These are phyloP conservation scores for Ophioninae sp. DNA, from an alignment of 2,888 invertebrate genomes.

Conservation along the genomic window DNA sequence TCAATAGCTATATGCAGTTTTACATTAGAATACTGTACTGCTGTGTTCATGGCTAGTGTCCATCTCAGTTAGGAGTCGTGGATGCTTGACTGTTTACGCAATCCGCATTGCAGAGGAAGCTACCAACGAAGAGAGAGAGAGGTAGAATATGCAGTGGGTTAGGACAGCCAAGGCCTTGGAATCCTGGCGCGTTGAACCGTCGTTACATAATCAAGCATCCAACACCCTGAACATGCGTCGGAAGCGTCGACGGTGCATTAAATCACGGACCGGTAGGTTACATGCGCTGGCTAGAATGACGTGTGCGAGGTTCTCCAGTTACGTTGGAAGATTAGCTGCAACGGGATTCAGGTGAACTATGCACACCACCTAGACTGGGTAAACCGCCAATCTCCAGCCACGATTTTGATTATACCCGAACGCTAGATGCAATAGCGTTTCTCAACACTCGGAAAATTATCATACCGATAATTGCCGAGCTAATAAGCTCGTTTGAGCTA, in stretches of 20 bases:
- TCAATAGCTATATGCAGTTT: background rate
- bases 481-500: background rate
- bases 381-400: slow-evolving; percentile 25
- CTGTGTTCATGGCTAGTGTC: slow-evolving; percentile 15
- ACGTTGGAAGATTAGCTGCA: slow-evolving; percentile 28
- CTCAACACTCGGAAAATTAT: background rate
- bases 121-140: background rate
- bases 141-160: slow-evolving; percentile 28
- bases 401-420: slow-evolving; percentile 58
- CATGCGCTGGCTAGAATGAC: slow-evolving; percentile 46
- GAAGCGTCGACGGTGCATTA: slow-evolving; percentile 60
- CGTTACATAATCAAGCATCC: slow-evolving; percentile 71
- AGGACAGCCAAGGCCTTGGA: slow-evolving; percentile 18
- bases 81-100: slow-evolving; percentile 50
- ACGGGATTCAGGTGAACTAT: background rate
- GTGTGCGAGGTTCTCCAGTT: slow-evolving; percentile 39
- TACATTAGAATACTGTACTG: background rate
- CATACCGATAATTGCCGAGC: background rate
- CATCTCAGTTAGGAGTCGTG: slow-evolving; percentile 41
- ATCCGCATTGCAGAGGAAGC: slow-evolving; percentile 53
- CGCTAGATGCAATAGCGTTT: background rate
- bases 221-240: slow-evolving; percentile 47
- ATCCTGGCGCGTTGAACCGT: slow-evolving; percentile 63
- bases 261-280: slow-evolving; percentile 49
- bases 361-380: background rate